phyloP scores from a whole-genome alignment of 2,888 invertebrate genomes.

The Salpingus planirostris region DNA sequence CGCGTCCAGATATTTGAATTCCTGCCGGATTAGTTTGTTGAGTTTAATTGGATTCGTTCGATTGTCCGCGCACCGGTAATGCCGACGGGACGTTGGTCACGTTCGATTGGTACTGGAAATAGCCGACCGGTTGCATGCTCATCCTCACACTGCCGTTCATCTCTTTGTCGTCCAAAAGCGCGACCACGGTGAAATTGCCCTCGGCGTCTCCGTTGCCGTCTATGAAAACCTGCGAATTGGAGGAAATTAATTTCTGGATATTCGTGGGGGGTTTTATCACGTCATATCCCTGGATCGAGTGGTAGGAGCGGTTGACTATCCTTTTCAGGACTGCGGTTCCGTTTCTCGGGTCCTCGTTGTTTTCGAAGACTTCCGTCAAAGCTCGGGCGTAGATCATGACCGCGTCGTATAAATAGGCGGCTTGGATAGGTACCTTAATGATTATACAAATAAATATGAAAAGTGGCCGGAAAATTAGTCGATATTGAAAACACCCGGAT shows the following conservation, averaged over 20 bases:
- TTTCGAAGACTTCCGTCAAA: constrained; percentile 60
- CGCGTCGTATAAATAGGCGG: constrained; percentile 79
- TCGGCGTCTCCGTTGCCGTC: constrained; percentile 85
- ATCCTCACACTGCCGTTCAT: constrained; percentile 49
- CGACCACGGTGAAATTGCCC: constrained; percentile 83
- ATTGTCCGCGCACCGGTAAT: constrained; percentile 60
- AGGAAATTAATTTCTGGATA: no score
- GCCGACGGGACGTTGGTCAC: constrained; percentile 44
- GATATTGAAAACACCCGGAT: no score
- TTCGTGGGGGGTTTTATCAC: constrained; percentile 42
- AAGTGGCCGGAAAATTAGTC: no score
- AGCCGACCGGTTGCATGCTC: constrained; percentile 70
- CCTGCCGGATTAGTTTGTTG: constrained; percentile 33
- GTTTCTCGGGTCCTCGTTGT: constrained; percentile 61
- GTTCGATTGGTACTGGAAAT: constrained; percentile 56
- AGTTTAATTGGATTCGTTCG: not conserved
- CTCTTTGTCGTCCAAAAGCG: constrained; percentile 55
- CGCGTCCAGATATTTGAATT: constrained; percentile 56
- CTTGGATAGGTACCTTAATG: constrained; percentile 72
- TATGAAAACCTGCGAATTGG: constrained; percentile 59
- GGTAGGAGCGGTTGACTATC: constrained; percentile 69
- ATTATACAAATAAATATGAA: no score
- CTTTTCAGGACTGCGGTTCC: constrained; percentile 66
- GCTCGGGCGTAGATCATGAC: constrained; percentile 81
- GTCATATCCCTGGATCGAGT: constrained; percentile 71